These are phyloP conservation scores for Brachyhypopomus gauderio DNA, from an alignment of 2,113 vertebrate species.

Conservation along the genomic window DNA sequence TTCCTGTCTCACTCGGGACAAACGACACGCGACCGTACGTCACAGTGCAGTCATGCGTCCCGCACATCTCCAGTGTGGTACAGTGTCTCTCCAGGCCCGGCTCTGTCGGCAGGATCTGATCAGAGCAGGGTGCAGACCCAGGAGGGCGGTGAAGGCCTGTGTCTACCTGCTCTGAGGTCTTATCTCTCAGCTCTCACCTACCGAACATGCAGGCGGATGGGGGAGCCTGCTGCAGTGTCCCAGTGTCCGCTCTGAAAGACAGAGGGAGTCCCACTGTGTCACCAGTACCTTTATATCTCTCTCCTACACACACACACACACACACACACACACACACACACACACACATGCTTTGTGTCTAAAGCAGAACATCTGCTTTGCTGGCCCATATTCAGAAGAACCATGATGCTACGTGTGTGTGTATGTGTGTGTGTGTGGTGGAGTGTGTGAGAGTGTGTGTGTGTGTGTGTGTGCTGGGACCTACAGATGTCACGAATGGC, in stretches of 20 bases:
- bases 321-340: not conserved
- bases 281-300: not conserved
- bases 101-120: not conserved
- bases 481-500: slow-evolving; percentile 26
- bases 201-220: not conserved
- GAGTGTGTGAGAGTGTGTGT: slow-evolving; percentile 37
- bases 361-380: slow-evolving; percentile 35
- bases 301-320: not conserved
- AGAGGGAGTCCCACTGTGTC: not conserved
- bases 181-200: not conserved
- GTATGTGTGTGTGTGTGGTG: not conserved
- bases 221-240: not conserved
- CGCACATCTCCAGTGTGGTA: not conserved
- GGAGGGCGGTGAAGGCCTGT: not conserved
- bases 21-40: no score
- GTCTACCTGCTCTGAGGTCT: not conserved
- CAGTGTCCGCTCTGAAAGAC: not conserved
- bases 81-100: not conserved
- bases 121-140: not conserved
- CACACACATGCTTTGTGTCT: slow-evolving; percentile 11
- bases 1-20: no score
- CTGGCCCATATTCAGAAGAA: slow-evolving; percentile 23
- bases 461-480: not conserved
- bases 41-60: no score
- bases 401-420: slow-evolving; percentile 28